Conservation (phyloP, 2,888 invertebrate species). For the Mythimna lalbum region DNA sequence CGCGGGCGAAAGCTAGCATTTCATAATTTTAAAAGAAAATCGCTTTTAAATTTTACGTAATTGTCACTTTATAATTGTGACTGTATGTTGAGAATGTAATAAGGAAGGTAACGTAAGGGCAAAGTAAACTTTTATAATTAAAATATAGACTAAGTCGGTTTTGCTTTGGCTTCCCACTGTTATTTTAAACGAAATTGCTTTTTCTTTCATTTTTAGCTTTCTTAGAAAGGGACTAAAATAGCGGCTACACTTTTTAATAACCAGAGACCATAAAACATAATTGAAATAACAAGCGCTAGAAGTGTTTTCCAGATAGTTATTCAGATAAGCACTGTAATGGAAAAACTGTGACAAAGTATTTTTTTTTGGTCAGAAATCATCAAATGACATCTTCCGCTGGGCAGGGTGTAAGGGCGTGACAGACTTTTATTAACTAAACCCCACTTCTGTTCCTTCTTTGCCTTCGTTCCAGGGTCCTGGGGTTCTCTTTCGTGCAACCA, state of each 20-base stretch:
- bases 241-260: too few relatives aligned
- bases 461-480: too few relatives aligned
- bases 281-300: background rate
- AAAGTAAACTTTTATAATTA: constrained; percentile 5
- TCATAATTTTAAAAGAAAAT: background rate
- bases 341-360: too few relatives aligned
- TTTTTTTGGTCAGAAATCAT: too few relatives aligned
- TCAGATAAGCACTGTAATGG: too few relatives aligned
- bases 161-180: background rate
- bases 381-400: too few relatives aligned
- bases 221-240: background rate
- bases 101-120: background rate
- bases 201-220: background rate
- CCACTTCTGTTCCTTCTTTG: too few relatives aligned
- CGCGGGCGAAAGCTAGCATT: too few relatives aligned
- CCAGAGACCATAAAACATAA: background rate
- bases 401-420: too few relatives aligned
- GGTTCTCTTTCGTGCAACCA: too few relatives aligned
- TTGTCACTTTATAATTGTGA: background rate
- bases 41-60: background rate
- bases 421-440: too few relatives aligned
- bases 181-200: constrained; percentile 11
- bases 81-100: background rate
- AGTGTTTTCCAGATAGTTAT: background rate
- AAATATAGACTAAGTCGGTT: background rate